Evolutionary conservation across 2,797 vertebrate species (phyloP), one percentile per base, ranked within the genome.

Genomic region (Pogoniulus pusillus): DNA sequence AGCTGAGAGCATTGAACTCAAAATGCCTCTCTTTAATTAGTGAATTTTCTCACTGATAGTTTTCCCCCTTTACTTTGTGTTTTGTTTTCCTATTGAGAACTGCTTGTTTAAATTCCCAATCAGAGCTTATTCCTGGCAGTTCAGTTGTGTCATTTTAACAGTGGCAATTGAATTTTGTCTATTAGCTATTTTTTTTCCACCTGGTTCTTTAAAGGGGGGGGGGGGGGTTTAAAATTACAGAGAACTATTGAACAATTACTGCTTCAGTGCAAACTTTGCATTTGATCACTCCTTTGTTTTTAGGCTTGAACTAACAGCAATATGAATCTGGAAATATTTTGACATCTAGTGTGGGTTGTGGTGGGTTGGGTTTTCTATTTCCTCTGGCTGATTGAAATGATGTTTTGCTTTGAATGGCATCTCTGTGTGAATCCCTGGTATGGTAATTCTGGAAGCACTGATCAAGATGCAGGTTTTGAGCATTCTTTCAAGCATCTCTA

Each of bases 291-390:
- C 68, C 76, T 92, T 90, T 87, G n/a, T 49, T 32, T 79, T 89
- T 59, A 78, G 58, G 8, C 65, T 86, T 92, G 41, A 83, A 79
- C 39, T 91, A 79, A 55, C 60, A 84, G 23, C 34, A 60, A 5
- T 85, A 63, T 89, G 78, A 89, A 55, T 12, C 16, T 65, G 64
- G 64, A 91, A 96, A 91, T 93, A 81, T 87, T 95, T 85, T 88
- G 82, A 74, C 41, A 35, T 65, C 51, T 54, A 17, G 15, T 41
- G 41, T 41, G 41, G 39, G 39, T 39, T 39, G 39, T 39, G 39
- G 13, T 12, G 39, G 17, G 53, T 72, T 62, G 74, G 70, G 71
- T 66, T 34, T 14, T 27, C 66, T 37, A n/a, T 14, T 24, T 74
- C 82, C 72, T 27, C 71, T 62, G 22, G 12, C 29, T 69, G 62